Evolutionary conservation across 53 echinoderm and acorn worm species (phyloP).

Genomic region (Henricia sp.): DNA sequence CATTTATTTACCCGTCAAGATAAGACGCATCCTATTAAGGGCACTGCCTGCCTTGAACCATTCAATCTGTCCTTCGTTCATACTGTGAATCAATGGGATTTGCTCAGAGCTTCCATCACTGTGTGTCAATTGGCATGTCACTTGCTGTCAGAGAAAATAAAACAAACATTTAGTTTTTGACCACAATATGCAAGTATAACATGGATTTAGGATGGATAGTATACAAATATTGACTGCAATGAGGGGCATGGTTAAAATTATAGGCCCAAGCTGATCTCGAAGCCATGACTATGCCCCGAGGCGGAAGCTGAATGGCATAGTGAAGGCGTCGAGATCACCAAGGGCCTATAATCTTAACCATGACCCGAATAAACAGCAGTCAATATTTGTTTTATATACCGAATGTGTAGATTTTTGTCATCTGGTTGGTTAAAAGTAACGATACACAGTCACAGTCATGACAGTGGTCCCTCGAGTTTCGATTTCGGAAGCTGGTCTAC

Average conservation of each 20-base stretch:
- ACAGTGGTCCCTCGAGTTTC: no score
- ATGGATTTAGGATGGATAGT: not conserved
- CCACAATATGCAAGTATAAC: not conserved
- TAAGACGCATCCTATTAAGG: constrained; percentile 90
- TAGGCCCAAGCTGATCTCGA: not conserved
- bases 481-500: no score
- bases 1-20: not conserved
- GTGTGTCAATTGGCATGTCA: constrained; percentile 79
- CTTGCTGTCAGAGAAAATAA: constrained; percentile 68
- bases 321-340: no score
- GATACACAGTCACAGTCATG: no score
- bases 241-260: not conserved
- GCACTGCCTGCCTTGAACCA: constrained; percentile 99
- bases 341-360: no score
- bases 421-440: no score
- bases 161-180: not conserved
- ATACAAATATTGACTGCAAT: not conserved
- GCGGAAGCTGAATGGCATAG: no score
- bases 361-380: no score
- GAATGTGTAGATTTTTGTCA: no score
- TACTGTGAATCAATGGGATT: constrained; percentile 79
- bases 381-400: no score
- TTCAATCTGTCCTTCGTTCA: constrained; percentile 91
- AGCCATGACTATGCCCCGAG: not conserved
- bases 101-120: constrained; percentile 76